Base-by-base conservation (phyloP, 2,888 invertebrate genomes). In the Mimachlamys varia region DNA sequence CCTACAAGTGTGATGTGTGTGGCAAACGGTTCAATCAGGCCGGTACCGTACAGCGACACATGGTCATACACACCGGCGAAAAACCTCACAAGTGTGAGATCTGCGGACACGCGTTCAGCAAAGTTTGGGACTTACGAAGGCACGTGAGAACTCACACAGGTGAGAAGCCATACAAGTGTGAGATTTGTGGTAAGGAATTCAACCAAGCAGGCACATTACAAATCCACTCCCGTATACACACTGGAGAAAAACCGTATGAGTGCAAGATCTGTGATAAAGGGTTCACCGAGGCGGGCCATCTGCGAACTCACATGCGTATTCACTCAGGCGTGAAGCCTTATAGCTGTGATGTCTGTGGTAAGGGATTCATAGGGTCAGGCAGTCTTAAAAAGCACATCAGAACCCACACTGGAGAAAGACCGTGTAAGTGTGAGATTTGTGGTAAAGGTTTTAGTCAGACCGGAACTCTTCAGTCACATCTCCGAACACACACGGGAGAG, bases 271-370 rank as follows among this genome's bases (percentile, higher is more conserved):
- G 92, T 90, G 88, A 91, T 76, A 92, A 92, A 58, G 88, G 92
- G 17, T 92, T 92, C 89, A 87, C 89, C 0, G 92, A 92, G 62
- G 90, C 90, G 33, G 92, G 92, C 0, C 92, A 92, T 55, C 87
- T 92, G 55, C 91, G 90, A 87, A 89, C 91, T 15, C 92, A 92
- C 62, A 89, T 89, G 88, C 38, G 91, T 19, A 91, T 92, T 49
- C 92, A 92, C 62, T 91, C 90, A 17, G 92, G 92, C 15, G 92
- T 92, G 58, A 91, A 92, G 50, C 92, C 92, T 5, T 92, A 92
- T 88, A 88, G 1, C 38, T 92, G 92, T 58, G 50, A 76, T 15
- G n/a, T 76, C 5, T 92, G 92, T 89, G 53, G 49, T 17, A 38
- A 90, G 49, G 88, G 90, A 0, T 92, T 92, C 90, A 93, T 58